Evolutionary conservation across 2,888 invertebrate species (phyloP), one percentile per base, ranked within the genome.

Genomic region (Heliconius charithonia): DNA sequence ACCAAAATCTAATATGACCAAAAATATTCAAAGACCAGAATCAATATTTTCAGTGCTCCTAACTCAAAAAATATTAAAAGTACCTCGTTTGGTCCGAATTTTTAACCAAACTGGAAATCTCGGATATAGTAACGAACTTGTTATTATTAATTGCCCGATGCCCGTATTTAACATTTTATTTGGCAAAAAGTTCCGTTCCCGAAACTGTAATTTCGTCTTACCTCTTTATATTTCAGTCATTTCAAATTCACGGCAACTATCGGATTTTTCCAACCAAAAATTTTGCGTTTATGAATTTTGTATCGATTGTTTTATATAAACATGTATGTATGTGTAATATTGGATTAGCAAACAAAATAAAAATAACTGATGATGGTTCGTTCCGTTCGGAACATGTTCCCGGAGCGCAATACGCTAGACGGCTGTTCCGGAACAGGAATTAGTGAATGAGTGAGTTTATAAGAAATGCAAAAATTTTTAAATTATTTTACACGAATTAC

Each of bases 141-240:
- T 69, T 69, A n/a, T 72, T 72, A 72, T 72, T 72, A 37, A 72
- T 72, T 59, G 59, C 72, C 72, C 32, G 32, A n/a, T 59, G 59
- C 59, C n/a, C 72, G 32, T 72, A 59, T 72, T 72, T 72, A 59
- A 32, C 56, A 59, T 72, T 72, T 72, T 59, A 72, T 59, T 72
- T 72, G 56, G 56, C 51, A 22, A 29, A 71, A 71, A 22, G 12
- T 51, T 29, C n/a, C 19, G 22, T 32, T 66, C 10, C 66, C 1
- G n/a, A 16, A 67, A 12, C 12, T 67, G n/a, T 37, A 37, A 41
- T 25, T 56, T 56, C 9, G 0, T 13, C 13, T 56, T 56, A 72
- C 29, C 16, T 29, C 29, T 71, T 32, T 32, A 56, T n/a, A 29
- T 73, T 25, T 62, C 62, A 59, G 25, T 62, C 6, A 13, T 62